Percentiles rank a stretch among this genome's conserved stretches.
phyloP scores from a whole-genome alignment of 2,113 vertebrate genomes.

The Tragelaphus imberbis region DNA sequence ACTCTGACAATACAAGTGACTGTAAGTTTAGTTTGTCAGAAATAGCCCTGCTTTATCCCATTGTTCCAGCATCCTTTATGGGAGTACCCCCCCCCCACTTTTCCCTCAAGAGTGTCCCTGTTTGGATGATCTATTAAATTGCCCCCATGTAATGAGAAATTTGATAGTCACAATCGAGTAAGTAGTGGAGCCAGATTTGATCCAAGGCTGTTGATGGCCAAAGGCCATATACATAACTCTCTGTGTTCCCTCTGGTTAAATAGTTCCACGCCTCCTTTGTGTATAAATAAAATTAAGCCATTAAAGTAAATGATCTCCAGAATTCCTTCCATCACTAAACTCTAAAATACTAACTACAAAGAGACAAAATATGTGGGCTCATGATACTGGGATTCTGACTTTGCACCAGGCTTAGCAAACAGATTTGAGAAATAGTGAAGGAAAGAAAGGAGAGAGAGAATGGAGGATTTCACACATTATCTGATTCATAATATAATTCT shows the following conservation, averaged over 20 bases:
- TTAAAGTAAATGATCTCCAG: background rate
- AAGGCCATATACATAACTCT: background rate
- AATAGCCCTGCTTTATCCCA: background rate
- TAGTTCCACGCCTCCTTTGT: background rate
- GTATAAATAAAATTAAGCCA: background rate
- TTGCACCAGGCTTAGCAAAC: slow-evolving; percentile 38
- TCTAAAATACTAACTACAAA: background rate
- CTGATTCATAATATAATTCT: slow-evolving; percentile 15
- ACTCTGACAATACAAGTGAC: background rate
- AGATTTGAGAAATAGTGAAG: background rate
- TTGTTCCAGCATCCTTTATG: background rate
- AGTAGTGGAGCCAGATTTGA: background rate
- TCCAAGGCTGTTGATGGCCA: background rate
- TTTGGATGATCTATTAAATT: slow-evolving; percentile 9
- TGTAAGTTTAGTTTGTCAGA: background rate
- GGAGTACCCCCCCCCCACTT: background rate
- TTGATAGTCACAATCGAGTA: background rate
- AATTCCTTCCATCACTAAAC: background rate
- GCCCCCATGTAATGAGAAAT: background rate
- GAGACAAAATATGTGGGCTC: background rate
- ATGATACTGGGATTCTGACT: slow-evolving; percentile 14
- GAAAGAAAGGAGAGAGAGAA: background rate
- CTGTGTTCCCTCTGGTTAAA: background rate
- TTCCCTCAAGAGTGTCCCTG: background rate
- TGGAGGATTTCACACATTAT: background rate